Evolutionary conservation across 1,140 invertebrate genomes (phyloP).

Genomic region (Neuroterus valhalla): DNA sequence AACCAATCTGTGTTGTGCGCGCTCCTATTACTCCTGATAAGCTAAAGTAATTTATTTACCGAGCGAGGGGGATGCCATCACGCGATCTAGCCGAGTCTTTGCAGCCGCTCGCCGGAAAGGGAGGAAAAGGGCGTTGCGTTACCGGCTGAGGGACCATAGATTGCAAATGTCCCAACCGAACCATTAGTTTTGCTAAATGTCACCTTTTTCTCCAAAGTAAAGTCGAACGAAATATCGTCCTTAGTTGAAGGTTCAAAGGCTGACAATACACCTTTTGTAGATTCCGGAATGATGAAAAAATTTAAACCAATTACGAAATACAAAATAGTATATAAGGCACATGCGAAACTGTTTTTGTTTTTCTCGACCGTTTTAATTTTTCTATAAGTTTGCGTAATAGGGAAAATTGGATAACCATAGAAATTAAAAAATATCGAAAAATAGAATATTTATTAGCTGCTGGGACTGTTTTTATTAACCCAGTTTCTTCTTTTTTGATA

Average conservation of each 20-base stretch:
- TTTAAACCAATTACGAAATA: too few species aligned
- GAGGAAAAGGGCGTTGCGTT: constrained; percentile 38
- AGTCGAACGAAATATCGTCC: constrained; percentile 1
- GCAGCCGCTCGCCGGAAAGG: constrained; percentile 44
- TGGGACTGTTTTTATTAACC: too few species aligned
- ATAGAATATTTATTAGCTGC: too few species aligned
- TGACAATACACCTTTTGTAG: too few species aligned
- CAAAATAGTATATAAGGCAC: too few species aligned
- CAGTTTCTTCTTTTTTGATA: too few species aligned
- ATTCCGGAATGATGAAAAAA: too few species aligned
- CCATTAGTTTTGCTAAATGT: constrained; percentile 25
- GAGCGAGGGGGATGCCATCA: constrained; percentile 70
- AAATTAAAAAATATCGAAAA: too few species aligned
- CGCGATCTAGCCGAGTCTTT: constrained; percentile 63
- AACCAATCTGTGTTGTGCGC: constrained; percentile 74
- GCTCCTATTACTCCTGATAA: constrained; percentile 74
- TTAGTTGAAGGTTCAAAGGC: background rate
- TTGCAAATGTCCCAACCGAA: background rate
- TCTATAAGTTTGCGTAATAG: too few species aligned
- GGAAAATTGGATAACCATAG: too few species aligned
- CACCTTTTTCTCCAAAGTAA: constrained; percentile 5
- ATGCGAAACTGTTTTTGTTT: too few species aligned
- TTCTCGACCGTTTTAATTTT: too few species aligned
- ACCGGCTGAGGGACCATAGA: constrained; percentile 23
- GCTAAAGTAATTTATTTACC: constrained; percentile 74